These are phyloP conservation scores for Rhagoletis pomonella DNA, from an alignment of 1,140 invertebrate species.

Conservation along the genomic window DNA sequence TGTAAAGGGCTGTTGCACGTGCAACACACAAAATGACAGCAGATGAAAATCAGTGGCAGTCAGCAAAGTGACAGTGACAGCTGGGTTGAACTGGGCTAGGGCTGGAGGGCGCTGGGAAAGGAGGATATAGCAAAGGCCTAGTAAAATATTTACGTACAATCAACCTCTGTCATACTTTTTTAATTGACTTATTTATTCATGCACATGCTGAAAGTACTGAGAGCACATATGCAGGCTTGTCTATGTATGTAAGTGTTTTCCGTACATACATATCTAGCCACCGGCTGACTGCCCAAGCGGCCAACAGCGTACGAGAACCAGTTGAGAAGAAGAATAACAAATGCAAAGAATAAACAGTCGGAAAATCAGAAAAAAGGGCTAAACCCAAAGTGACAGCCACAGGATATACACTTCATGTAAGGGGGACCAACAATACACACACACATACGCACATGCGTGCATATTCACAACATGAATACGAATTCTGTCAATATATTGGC, in stretches of 20 bases:
- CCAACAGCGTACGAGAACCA: background rate
- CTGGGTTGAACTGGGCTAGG: background rate
- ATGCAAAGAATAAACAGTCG: background rate
- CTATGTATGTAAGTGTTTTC: background rate
- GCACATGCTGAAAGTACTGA: slow-evolving; percentile 55
- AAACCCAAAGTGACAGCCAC: background rate
- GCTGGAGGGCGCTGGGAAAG: background rate
- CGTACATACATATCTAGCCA: no score
- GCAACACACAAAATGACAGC: background rate
- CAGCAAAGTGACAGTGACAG: slow-evolving; percentile 25
- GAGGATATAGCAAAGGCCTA: background rate
- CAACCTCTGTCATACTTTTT: slow-evolving; percentile 72
- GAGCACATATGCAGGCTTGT: background rate
- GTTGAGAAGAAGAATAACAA: background rate
- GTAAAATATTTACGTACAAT: slow-evolving; percentile 58
- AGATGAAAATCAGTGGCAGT: slow-evolving; percentile 6
- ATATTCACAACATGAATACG: background rate
- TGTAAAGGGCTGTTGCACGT: slow-evolving; percentile 19
- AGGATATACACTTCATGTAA: slow-evolving; percentile 20
- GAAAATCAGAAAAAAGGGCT: background rate
- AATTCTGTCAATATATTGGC: slow-evolving; percentile 3
- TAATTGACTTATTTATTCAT: slow-evolving; percentile 74
- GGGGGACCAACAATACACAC: background rate
- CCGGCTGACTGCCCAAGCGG: background rate
- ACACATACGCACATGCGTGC: background rate